phyloP scores from a whole-genome alignment of 2,797 vertebrate species.

The Sebastes vulpes region DNA sequence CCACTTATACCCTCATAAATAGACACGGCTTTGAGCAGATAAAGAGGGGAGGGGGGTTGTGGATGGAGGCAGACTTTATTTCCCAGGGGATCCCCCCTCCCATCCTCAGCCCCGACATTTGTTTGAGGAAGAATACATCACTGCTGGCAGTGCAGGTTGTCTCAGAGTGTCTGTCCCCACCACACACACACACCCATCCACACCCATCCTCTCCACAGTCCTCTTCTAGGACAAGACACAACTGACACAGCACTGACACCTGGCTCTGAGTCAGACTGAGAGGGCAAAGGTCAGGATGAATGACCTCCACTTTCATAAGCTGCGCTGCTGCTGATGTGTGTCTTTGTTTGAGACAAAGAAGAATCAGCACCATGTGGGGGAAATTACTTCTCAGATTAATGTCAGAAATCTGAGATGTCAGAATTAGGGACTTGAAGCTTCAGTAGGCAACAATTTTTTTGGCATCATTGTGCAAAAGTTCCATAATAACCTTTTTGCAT shows the following conservation, averaged over 20 bases:
- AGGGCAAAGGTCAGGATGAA: neutral
- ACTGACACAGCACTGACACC: neutral
- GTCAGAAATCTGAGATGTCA: neutral
- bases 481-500: too few species aligned
- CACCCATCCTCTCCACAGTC: neutral
- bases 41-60: neutral
- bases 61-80: conserved; percentile 36
- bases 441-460: too few species aligned
- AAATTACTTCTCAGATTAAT: neutral
- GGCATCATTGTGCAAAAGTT: too few species aligned
- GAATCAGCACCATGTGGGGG: neutral
- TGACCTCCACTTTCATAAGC: neutral
- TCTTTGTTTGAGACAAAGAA: neutral
- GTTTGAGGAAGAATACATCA: conserved; percentile 21
- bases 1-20: conserved; percentile 45
- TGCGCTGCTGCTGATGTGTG: neutral
- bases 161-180: neutral
- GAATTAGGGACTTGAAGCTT: too few species aligned
- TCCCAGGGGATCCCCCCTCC: conserved; percentile 25
- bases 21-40: conserved; percentile 27
- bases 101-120: conserved; percentile 2
- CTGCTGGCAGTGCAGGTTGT: conserved; percentile 19
- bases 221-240: neutral
- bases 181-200: neutral
- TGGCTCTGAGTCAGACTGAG: neutral